Percentiles rank a stretch among this genome's conserved stretches.
phyloP scores from a whole-genome alignment of 1,140 invertebrate genomes.

The Matsumurasca onukii region DNA sequence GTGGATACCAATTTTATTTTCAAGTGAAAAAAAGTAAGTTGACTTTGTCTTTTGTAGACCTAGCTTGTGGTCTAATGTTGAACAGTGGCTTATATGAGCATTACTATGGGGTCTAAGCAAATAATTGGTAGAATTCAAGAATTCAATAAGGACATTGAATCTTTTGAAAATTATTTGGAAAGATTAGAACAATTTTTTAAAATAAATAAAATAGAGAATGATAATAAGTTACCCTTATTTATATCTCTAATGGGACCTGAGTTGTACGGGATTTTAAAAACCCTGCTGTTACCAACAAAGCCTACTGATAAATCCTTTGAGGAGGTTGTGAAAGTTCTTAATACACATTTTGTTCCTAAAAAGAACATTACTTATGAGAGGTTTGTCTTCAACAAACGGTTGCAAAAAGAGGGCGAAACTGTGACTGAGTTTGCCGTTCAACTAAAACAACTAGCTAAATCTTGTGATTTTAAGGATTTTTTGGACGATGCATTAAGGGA shows the following conservation, averaged over 20 bases:
- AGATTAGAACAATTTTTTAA: neutral
- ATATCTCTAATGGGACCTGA: neutral
- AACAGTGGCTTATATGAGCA: neutral
- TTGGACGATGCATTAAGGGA: neutral
- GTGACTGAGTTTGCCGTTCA: neutral
- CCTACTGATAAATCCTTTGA: neutral
- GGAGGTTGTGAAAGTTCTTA: neutral
- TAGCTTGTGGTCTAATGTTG: too few species aligned
- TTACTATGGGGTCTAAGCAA: neutral
- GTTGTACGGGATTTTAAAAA: neutral
- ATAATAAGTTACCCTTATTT: neutral
- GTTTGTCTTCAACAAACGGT: neutral
- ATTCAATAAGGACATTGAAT: neutral
- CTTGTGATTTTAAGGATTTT: neutral
- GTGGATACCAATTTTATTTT: too few species aligned
- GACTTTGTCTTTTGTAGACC: too few species aligned
- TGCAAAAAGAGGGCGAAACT: neutral
- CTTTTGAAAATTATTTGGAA: neutral
- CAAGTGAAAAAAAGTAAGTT: too few species aligned
- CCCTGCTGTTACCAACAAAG: neutral
- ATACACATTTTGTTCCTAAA: neutral
- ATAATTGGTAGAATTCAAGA: neutral
- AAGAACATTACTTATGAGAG: neutral
- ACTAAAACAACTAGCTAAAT: neutral
- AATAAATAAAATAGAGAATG: neutral